phyloP scores from a whole-genome alignment of 2,888 invertebrate genomes.

The Dolichopus griseipennis region DNA sequence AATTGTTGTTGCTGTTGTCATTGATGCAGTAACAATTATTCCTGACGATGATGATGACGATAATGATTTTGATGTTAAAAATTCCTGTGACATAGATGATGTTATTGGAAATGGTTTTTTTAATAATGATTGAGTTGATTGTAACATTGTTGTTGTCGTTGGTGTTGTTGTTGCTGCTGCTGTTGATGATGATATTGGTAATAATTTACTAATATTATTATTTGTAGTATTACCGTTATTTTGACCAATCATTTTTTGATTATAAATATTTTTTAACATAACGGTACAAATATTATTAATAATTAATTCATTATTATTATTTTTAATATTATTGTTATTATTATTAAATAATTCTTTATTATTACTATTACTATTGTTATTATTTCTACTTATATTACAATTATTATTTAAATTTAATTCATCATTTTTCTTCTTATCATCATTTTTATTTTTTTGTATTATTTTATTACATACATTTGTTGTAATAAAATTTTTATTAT shows the following conservation, averaged over 20 bases:
- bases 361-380: neutral
- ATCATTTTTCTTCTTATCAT: neutral
- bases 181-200: neutral
- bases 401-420: neutral
- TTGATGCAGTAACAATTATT: slow-evolving; percentile 5
- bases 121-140: slow-evolving; percentile 10
- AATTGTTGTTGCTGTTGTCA: slow-evolving; percentile 12
- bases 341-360: neutral
- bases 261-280: neutral
- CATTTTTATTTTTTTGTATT: slow-evolving; percentile 1
- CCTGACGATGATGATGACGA: slow-evolving; percentile 10
- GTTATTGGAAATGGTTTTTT: slow-evolving; percentile 8
- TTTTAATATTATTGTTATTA: slow-evolving; percentile 1
- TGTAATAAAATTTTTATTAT: neutral
- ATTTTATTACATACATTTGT: neutral
- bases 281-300: neutral
- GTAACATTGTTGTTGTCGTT: slow-evolving; percentile 8
- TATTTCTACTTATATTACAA: neutral
- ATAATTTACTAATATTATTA: neutral
- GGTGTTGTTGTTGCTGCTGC: too few species aligned
- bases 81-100: neutral
- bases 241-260: neutral
- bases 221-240: neutral
- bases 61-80: neutral
- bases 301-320: neutral